A percentile compares a stretch with the other conserved stretches of the same genome.
phyloP scores from a whole-genome alignment of 2,888 invertebrate genomes.

The Spodoptera littoralis region DNA sequence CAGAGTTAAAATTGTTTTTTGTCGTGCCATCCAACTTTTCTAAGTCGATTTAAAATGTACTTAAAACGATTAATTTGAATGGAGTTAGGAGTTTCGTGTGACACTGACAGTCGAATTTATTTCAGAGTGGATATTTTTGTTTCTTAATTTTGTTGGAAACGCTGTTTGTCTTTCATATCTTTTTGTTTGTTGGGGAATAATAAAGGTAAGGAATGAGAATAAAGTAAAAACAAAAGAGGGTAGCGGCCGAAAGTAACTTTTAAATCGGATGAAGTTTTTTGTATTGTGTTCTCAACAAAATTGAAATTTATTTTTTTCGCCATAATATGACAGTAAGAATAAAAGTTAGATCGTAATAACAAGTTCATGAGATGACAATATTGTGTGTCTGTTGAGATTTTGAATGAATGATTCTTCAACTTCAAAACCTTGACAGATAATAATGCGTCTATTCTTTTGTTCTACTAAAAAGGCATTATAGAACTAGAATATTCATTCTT shows the following conservation, averaged over 20 bases:
- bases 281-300: slow-evolving; percentile 28
- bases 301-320: slow-evolving; percentile 16
- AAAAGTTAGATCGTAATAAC: neutral
- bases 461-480: too few relatives aligned
- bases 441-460: too few relatives aligned
- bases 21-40: slow-evolving; percentile 68
- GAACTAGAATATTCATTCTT: slow-evolving; percentile 11
- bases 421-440: neutral
- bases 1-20: slow-evolving; percentile 69
- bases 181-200: slow-evolving; percentile 52
- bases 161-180: slow-evolving; percentile 55
- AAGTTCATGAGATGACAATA: neutral
- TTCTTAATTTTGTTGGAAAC: slow-evolving; percentile 59
- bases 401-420: neutral
- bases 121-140: slow-evolving; percentile 57
- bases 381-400: neutral
- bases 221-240: slow-evolving; percentile 42
- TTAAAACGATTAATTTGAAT: slow-evolving; percentile 75
- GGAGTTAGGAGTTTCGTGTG: slow-evolving; percentile 66
- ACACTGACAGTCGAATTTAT: slow-evolving; percentile 69
- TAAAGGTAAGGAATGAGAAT: slow-evolving; percentile 50
- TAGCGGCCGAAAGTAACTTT: slow-evolving; percentile 48
- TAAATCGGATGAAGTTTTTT: slow-evolving; percentile 48
- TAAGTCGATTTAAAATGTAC: slow-evolving; percentile 75
- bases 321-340: slow-evolving; percentile 17